Conservation (phyloP, 2,888 invertebrate species). For the Caradrina kadenii region DNA sequence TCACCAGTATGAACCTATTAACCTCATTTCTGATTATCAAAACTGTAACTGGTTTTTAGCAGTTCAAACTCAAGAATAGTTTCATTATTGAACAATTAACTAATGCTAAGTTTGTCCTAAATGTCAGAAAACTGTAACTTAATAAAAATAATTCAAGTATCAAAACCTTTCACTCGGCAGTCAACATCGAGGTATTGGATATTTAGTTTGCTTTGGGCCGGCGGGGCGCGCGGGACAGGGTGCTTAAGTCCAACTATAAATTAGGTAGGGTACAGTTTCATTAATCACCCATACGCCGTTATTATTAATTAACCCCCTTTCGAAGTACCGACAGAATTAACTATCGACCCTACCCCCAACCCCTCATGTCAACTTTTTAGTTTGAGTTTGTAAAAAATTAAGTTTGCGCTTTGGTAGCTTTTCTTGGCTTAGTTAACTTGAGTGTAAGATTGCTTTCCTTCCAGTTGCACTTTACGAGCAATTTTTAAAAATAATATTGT, state of each 20-base stretch:
- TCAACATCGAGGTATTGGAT: conserved; percentile 89
- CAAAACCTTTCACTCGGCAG: conserved; percentile 63
- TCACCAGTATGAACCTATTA: background rate
- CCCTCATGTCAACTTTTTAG: conserved; percentile 81
- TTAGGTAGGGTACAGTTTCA: conserved; percentile 91
- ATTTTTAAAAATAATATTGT: conserved; percentile 5
- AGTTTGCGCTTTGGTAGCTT: conserved; percentile 17
- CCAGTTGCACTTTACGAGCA: background rate
- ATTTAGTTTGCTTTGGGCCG: conserved; percentile 90
- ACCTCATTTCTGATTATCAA: background rate
- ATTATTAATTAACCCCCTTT: conserved; percentile 91
- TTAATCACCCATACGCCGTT: conserved; percentile 91
- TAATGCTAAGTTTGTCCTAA: too few relatives aligned
- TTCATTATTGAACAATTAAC: background rate
- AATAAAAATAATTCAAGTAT: conserved; percentile 59
- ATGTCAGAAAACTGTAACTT: background rate
- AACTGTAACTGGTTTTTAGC: background rate
- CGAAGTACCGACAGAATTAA: conserved; percentile 87
- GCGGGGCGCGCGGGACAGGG: conserved; percentile 80
- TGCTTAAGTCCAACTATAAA: conserved; percentile 91
- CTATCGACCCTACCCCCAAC: conserved; percentile 81
- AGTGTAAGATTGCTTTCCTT: conserved; percentile 17
- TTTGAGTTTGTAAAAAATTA: conserved; percentile 63
- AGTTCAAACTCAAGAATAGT: too few relatives aligned
- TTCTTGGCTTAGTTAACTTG: conserved; percentile 22